phyloP scores from a whole-genome alignment of 2,113 vertebrate genomes.

The Tyto alba region DNA sequence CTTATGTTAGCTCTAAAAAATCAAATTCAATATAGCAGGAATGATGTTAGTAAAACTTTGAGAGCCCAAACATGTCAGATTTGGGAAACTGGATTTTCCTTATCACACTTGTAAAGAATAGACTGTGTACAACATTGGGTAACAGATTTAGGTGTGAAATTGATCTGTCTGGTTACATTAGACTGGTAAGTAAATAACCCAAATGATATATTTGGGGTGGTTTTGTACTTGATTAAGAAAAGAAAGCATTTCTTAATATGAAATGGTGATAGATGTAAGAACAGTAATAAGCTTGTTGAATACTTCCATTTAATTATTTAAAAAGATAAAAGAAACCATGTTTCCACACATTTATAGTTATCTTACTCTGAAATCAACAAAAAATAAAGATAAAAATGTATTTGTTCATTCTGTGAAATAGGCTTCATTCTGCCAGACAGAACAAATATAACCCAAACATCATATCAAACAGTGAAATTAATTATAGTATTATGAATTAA shows the following conservation, averaged over 20 bases:
- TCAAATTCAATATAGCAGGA: not conserved
- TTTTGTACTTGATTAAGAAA: not conserved
- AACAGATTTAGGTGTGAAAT: constrained; percentile 13
- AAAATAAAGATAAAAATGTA: not conserved
- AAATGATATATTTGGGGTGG: not conserved
- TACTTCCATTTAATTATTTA: not conserved
- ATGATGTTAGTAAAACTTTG: not conserved
- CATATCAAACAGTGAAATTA: not conserved
- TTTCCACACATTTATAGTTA: not conserved
- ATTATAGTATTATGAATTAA: not conserved
- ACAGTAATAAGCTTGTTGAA: not conserved
- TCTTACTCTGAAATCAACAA: not conserved
- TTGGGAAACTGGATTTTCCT: not conserved
- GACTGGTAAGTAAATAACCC: not conserved
- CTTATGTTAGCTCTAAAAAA: not conserved
- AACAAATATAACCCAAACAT: not conserved
- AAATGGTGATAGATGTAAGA: not conserved
- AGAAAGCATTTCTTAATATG: not conserved
- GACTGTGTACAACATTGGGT: not conserved
- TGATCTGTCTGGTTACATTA: not conserved
- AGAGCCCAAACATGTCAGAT: not conserved
- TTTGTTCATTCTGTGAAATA: not conserved
- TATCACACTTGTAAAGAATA: not conserved
- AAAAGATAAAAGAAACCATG: not conserved
- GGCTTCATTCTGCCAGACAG: not conserved